Percentiles rank a stretch among this genome's conserved stretches.
Evolutionary conservation across 2,797 vertebrate species (phyloP).

Genomic region (Labroides dimidiatus): DNA sequence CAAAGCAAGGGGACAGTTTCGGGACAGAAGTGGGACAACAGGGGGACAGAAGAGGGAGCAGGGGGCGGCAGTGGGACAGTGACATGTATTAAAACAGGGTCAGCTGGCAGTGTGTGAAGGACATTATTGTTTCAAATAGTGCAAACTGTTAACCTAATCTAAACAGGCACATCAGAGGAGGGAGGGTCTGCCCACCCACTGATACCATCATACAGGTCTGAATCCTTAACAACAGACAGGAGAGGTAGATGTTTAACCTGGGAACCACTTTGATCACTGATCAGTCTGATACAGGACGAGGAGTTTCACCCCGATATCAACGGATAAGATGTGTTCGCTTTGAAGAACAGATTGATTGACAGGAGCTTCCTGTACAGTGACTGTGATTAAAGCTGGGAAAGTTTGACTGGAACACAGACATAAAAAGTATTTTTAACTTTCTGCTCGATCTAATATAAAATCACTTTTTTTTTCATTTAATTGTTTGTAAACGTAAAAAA

Average conservation of each 20-base stretch:
- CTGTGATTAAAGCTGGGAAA: background rate
- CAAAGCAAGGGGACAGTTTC: too few relatives aligned
- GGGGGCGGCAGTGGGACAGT: background rate
- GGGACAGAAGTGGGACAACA: too few relatives aligned
- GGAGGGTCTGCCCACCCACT: constrained; percentile 1
- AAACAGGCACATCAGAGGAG: constrained; percentile 21
- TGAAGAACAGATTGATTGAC: too few relatives aligned
- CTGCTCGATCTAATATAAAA: too few relatives aligned
- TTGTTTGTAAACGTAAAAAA: too few relatives aligned
- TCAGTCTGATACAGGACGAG: too few relatives aligned
- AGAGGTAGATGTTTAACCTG: background rate
- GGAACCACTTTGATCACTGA: background rate
- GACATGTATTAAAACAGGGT: constrained; percentile 14
- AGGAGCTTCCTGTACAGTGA: too few relatives aligned
- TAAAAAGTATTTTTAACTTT: background rate
- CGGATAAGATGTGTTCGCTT: constrained; percentile 3
- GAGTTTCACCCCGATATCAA: background rate
- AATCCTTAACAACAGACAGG: constrained; percentile 18
- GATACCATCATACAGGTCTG: background rate
- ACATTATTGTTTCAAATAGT: constrained; percentile 13
- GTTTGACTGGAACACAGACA: background rate
- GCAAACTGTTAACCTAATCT: constrained; percentile 22
- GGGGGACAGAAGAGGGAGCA: too few relatives aligned
- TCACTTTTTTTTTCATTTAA: background rate
- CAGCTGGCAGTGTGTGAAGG: constrained; percentile 41